A percentile compares a stretch with the other conserved stretches of the same genome.
Evolutionary conservation across 2,888 invertebrate genomes (phyloP).

Genomic region (Gastracanthus pulcherrimus): DNA sequence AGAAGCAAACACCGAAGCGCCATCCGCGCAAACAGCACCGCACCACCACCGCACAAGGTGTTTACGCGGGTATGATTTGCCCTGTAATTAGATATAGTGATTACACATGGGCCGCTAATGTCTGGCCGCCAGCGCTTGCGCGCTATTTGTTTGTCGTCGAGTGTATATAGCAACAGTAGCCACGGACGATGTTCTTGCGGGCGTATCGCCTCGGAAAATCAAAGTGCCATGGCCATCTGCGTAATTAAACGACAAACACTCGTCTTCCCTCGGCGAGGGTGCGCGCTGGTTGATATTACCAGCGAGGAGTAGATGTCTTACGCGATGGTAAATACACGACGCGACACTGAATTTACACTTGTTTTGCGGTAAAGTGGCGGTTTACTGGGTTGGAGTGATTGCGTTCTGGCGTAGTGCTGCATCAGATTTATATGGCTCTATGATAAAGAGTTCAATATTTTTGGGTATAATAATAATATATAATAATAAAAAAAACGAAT

Average conservation of each 20-base stretch:
- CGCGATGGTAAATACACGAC: conserved; percentile 1
- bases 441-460: too few relatives aligned
- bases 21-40: conserved; percentile 1
- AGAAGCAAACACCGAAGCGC: neutral
- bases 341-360: neutral
- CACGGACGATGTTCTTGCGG: conserved; percentile 21
- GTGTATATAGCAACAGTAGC: neutral
- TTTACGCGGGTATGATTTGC: conserved; percentile 43
- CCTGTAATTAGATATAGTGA: conserved; percentile 49
- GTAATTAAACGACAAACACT: conserved; percentile 48
- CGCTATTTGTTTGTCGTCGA: conserved; percentile 32
- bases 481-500: too few relatives aligned
- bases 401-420: neutral
- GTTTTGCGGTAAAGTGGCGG: neutral
- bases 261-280: neutral
- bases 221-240: conserved; percentile 43
- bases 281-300: neutral
- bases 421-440: too few relatives aligned
- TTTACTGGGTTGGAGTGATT: neutral
- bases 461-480: too few relatives aligned
- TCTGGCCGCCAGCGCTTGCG: neutral
- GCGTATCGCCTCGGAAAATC: conserved; percentile 25
- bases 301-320: neutral
- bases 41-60: neutral
- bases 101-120: conserved; percentile 37